Base-by-base conservation (phyloP, 37 sponge, comb jelly and placozoan genomes). In the Axinella damicornis region DNA sequence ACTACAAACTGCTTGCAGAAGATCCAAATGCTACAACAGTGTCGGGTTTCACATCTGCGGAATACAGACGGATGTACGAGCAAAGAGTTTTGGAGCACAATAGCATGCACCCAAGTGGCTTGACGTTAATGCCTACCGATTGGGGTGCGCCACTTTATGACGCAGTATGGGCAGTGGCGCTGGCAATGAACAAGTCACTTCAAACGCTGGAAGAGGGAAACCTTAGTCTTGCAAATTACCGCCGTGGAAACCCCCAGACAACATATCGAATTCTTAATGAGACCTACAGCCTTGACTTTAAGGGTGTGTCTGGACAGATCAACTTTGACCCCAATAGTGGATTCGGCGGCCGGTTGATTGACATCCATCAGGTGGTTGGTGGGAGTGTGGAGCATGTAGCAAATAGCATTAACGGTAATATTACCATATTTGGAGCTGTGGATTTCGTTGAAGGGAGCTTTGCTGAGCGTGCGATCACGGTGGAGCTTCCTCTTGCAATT, bases 281-380 rank as follows among this genome's bases (percentile, higher is more conserved):
- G 71, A 36, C 35, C 39, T 69, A 35, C 40, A 14, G 15, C 13
- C 14, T 69, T 5, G 22, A 69, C 39, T 69, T 69, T 34, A 11
- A 34, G 36, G 71, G 71, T 14, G 22, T 69, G 71, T 69, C 71
- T 22, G 71, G 71, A 69, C 11, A 13, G 15, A 69, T 69, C 12
- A 35, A 11, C 13, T 69, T 69, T 35, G 35, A 69, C 21, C 13
- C 13, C 15, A 21, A 14, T 13, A 36, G 13, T 12, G 39, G 71
- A 34, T 35, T 35, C 35, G 39, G 31, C 12, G 21, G 12, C 21
- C 71, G 71, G 5, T 13, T 15, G 14, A 15, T 21, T 69, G 14
- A 13, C 15, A 16, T 69, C 14, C 35, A 36, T 34, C 71, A 69
- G 25, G 27, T 65, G 27, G 20, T 22, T 22, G n/a, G n/a, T n/a